Percentiles rank a stretch among this genome's conserved stretches.
These are phyloP conservation scores for Carettochelys insculpta DNA, from an alignment of 2,113 vertebrate species.

Conservation along the genomic window DNA sequence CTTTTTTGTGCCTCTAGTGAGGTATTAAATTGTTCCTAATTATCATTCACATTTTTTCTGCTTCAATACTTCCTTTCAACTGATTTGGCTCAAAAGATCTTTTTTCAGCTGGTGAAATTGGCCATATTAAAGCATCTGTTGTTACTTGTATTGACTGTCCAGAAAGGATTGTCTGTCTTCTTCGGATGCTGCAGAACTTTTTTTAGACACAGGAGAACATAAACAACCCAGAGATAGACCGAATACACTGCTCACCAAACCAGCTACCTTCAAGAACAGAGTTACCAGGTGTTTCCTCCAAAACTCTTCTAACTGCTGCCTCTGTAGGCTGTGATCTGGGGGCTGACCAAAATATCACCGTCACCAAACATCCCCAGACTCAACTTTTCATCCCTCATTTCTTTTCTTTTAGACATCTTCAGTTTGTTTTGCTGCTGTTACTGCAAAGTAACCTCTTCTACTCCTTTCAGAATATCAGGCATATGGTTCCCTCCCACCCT, in stretches of 20 bases:
- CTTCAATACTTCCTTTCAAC: background rate
- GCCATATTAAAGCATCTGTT: background rate
- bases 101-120: background rate
- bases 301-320: too few relatives aligned
- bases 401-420: background rate
- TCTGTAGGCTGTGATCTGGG: background rate
- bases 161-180: too few relatives aligned
- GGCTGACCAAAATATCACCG: background rate
- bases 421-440: background rate
- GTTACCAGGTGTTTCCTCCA: too few relatives aligned
- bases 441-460: background rate
- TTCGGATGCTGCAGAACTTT: too few relatives aligned
- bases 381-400: background rate
- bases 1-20: background rate
- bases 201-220: too few relatives aligned
- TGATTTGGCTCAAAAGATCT: background rate
- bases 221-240: too few relatives aligned
- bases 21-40: background rate
- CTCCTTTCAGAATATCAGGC: background rate
- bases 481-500: background rate
- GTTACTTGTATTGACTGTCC: too few relatives aligned
- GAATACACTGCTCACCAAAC: too few relatives aligned
- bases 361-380: background rate
- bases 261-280: too few relatives aligned
- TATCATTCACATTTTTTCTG: background rate